These are phyloP conservation scores for Varecia variegata DNA, from an alignment of 2,797 vertebrate genomes.

Conservation along the genomic window DNA sequence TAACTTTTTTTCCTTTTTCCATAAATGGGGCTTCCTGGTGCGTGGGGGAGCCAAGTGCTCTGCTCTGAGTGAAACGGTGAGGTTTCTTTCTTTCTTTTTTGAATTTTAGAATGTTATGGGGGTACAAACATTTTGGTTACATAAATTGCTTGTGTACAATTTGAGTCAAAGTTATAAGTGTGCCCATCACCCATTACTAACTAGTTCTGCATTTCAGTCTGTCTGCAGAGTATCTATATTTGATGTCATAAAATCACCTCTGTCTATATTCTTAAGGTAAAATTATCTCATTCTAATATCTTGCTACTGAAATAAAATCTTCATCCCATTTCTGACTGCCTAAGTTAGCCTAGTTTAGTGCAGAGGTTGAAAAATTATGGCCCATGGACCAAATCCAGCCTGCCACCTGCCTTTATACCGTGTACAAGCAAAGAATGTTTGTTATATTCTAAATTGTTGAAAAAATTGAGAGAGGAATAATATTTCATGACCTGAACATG, in stretches of 20 bases:
- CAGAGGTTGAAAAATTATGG: not conserved
- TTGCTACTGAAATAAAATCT: not conserved
- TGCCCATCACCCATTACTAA: too few species aligned
- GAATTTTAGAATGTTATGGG: too few species aligned
- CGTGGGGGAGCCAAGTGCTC: too few species aligned
- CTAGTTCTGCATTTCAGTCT: not conserved
- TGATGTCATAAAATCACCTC: not conserved
- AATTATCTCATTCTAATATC: not conserved
- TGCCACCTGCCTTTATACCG: not conserved
- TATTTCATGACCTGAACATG: not conserved
- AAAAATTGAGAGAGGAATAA: not conserved
- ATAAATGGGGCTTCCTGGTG: too few species aligned
- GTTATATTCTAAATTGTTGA: not conserved
- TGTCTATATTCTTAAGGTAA: not conserved
- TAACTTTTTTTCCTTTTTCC: not conserved
- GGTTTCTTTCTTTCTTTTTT: too few species aligned
- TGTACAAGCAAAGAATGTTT: not conserved
- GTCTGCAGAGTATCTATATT: not conserved
- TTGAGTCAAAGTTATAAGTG: too few species aligned
- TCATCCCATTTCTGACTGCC: not conserved
- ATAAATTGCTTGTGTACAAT: too few species aligned
- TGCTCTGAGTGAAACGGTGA: too few species aligned
- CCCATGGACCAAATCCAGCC: not conserved
- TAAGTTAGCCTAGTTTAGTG: not conserved
- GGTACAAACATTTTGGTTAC: too few species aligned